Evolutionary conservation across 2,888 invertebrate genomes (phyloP).

Genomic region (Drosophila acutilabella): DNA sequence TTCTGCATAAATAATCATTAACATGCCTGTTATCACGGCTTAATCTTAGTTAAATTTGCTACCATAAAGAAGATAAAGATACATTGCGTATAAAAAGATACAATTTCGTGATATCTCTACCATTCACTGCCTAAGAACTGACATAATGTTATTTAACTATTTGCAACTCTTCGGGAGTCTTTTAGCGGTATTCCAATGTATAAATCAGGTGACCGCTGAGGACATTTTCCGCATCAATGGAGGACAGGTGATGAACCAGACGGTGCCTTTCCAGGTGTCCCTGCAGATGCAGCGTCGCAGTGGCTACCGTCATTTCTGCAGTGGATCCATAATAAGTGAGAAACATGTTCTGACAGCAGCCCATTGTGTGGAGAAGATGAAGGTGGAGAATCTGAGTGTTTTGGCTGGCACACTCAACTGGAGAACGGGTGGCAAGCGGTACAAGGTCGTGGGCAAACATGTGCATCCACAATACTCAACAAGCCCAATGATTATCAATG

Average conservation of each 20-base stretch:
- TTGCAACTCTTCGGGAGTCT: constrained; percentile 1
- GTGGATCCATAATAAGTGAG: constrained; percentile 82
- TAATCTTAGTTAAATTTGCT: constrained; percentile 7
- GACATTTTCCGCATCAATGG: constrained; percentile 74
- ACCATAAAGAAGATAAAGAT: constrained; percentile 13
- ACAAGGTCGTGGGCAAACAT: constrained; percentile 65
- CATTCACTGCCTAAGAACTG: constrained; percentile 13
- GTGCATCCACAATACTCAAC: constrained; percentile 78
- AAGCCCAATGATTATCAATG: constrained; percentile 72
- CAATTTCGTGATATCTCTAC: neutral
- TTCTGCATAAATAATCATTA: neutral
- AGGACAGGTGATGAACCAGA: constrained; percentile 64
- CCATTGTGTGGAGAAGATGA: constrained; percentile 80
- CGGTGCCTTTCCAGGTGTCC: constrained; percentile 84
- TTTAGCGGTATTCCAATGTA: constrained; percentile 2
- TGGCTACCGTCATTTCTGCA: constrained; percentile 83
- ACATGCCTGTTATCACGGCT: neutral
- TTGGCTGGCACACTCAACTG: constrained; percentile 75
- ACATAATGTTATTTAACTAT: constrained; percentile 29
- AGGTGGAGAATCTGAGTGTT: constrained; percentile 65
- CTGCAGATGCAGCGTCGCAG: constrained; percentile 70
- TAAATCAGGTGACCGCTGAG: neutral
- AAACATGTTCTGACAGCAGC: constrained; percentile 83
- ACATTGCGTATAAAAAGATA: constrained; percentile 34
- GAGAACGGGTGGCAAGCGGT: constrained; percentile 75